Evolutionary conservation across 2,888 invertebrate species (phyloP).

Genomic region (Campaea margaritaria): DNA sequence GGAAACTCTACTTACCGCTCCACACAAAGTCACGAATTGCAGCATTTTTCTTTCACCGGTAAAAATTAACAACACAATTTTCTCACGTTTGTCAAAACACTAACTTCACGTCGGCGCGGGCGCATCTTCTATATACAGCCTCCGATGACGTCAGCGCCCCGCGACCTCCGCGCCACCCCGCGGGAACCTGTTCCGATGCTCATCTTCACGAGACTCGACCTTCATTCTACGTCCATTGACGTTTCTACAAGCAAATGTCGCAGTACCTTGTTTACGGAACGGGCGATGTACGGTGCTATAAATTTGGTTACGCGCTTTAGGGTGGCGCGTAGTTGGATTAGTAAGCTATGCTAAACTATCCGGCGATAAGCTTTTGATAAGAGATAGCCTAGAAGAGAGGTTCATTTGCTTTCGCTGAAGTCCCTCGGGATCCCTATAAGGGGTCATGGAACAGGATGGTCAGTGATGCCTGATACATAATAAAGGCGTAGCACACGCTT

Average conservation of each 20-base stretch:
- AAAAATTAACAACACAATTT: constrained; percentile 49
- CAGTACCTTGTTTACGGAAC: constrained; percentile 36
- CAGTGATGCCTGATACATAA: too few species aligned
- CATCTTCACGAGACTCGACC: constrained; percentile 74
- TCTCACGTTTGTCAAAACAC: constrained; percentile 62
- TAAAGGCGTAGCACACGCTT: too few species aligned
- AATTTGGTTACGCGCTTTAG: background rate
- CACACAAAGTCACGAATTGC: constrained; percentile 64
- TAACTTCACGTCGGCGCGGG: constrained; percentile 58
- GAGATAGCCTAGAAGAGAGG: constrained; percentile 5
- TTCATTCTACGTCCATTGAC: constrained; percentile 60
- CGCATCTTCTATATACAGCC: constrained; percentile 80
- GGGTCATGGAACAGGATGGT: background rate
- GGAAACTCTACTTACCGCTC: constrained; percentile 63
- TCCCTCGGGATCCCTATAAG: background rate
- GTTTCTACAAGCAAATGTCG: constrained; percentile 36
- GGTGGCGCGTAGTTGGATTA: constrained; percentile 8
- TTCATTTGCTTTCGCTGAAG: background rate
- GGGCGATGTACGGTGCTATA: constrained; percentile 45
- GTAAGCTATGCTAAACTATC: constrained; percentile 20
- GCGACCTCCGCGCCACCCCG: constrained; percentile 41
- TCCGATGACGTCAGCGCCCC: constrained; percentile 72
- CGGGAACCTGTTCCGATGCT: constrained; percentile 61
- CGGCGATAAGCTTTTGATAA: constrained; percentile 11
- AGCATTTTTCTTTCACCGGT: constrained; percentile 60